A percentile compares a stretch with the other conserved stretches of the same genome.
These are phyloP conservation scores for Cryptocephalus primarius DNA, from an alignment of 2,888 invertebrate genomes.

Conservation along the genomic window DNA sequence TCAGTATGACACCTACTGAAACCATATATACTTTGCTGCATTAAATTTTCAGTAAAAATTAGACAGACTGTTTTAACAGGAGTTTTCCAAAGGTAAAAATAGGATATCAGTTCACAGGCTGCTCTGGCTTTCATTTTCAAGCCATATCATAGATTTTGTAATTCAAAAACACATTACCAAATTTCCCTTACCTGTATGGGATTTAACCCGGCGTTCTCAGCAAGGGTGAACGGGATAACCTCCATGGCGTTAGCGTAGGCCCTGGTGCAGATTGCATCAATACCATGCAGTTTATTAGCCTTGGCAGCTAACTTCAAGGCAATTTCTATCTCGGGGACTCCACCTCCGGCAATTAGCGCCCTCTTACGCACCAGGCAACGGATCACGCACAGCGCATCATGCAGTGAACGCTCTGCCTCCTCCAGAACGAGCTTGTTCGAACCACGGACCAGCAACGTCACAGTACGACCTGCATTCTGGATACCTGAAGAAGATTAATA, in stretches of 20 bases:
- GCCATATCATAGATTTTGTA: no score
- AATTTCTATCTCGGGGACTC: conserved; percentile 94
- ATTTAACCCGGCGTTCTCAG: conserved; percentile 65
- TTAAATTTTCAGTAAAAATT: no score
- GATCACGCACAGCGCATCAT: conserved; percentile 82
- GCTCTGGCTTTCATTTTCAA: no score
- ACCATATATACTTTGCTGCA: no score
- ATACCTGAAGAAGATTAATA: conserved; percentile 37
- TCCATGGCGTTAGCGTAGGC: conserved; percentile 95
- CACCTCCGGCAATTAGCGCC: conserved; percentile 90
- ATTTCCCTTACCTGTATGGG: conserved; percentile 30
- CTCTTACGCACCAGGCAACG: conserved; percentile 92
- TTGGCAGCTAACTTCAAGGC: conserved; percentile 71
- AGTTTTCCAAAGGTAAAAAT: no score
- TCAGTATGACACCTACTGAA: no score
- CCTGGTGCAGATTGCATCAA: conserved; percentile 90
- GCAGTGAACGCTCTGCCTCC: conserved; percentile 70
- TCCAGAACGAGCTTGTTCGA: conserved; percentile 75
- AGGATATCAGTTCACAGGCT: no score
- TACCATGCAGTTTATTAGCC: conserved; percentile 76
- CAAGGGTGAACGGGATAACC: conserved; percentile 81
- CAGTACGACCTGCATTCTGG: conserved; percentile 76
- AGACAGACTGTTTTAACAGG: no score
- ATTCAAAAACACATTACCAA: no score
- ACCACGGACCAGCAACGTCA: conserved; percentile 84